Evolutionary conservation across 2,113 vertebrate species (phyloP).

Genomic region (Hippocampus comes): DNA sequence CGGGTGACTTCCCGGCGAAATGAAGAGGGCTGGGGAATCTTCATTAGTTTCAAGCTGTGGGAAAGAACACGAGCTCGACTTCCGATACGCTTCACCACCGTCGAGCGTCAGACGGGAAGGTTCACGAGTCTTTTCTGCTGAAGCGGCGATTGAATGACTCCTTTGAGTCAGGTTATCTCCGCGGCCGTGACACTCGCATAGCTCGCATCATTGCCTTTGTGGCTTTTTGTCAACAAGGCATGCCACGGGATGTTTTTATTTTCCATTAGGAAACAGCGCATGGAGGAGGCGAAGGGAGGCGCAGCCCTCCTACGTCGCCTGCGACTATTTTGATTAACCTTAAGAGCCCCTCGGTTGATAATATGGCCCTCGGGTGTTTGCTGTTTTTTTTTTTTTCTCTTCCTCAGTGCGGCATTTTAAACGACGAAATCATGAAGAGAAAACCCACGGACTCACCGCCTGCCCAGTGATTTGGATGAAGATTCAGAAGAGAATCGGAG

Average conservation of each 20-base stretch:
- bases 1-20: slow-evolving; percentile 2
- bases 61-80: background rate
- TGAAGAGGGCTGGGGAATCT: background rate
- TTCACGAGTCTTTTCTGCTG: slow-evolving; percentile 19
- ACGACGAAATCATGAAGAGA: slow-evolving; percentile 52
- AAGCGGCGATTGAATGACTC: slow-evolving; percentile 57
- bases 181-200: slow-evolving; percentile 41
- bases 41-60: background rate
- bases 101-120: slow-evolving; percentile 7
- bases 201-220: slow-evolving; percentile 24
- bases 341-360: slow-evolving; percentile 35
- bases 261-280: slow-evolving; percentile 42
- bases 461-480: slow-evolving; percentile 34
- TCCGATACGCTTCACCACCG: no score
- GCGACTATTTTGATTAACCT: slow-evolving; percentile 57
- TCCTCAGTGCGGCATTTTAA: slow-evolving; percentile 14
- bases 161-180: slow-evolving; percentile 50
- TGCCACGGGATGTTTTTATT: slow-evolving; percentile 32
- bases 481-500: slow-evolving; percentile 12
- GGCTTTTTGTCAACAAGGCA: slow-evolving; percentile 45
- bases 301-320: slow-evolving; percentile 17
- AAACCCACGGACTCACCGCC: slow-evolving; percentile 47
- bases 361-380: slow-evolving; percentile 26
- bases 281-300: slow-evolving; percentile 11
- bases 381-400: no score